Evolutionary conservation across 1,140 invertebrate species (phyloP).

Genomic region (Cydia strobilella): DNA sequence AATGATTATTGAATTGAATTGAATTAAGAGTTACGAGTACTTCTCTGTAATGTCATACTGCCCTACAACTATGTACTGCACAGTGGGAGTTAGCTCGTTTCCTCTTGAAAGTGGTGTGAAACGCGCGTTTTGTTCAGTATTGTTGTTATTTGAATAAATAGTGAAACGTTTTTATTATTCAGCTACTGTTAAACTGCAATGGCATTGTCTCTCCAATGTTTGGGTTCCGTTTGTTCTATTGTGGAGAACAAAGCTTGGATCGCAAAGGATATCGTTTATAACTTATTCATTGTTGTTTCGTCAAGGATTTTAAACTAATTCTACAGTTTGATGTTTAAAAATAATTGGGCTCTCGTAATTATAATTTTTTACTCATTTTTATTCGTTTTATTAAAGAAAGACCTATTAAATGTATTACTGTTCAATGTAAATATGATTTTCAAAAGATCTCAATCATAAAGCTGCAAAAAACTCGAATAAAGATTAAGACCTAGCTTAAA

Average conservation of each 20-base stretch:
- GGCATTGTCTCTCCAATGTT: constrained; percentile 26
- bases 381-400: too few relatives aligned
- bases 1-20: too few relatives aligned
- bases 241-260: background rate
- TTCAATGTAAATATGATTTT: too few relatives aligned
- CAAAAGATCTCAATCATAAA: background rate
- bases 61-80: background rate
- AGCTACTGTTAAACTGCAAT: constrained; percentile 29
- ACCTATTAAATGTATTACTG: too few relatives aligned
- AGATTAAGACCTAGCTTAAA: background rate
- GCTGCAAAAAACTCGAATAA: background rate
- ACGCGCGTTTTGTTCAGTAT: constrained; percentile 40
- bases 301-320: background rate
- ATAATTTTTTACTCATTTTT: too few relatives aligned
- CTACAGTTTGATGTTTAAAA: background rate
- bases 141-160: constrained; percentile 41
- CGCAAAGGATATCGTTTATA: background rate
- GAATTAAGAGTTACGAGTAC: too few relatives aligned
- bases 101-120: constrained; percentile 34
- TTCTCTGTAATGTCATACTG: constrained; percentile 2
- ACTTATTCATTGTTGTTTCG: background rate
- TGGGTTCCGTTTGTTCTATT: constrained; percentile 21
- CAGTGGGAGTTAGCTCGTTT: constrained; percentile 32
- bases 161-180: constrained; percentile 33
- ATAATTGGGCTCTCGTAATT: background rate